Evolutionary conservation across 1,140 invertebrate species (phyloP).

Genomic region (Hylaeus volcanicus): DNA sequence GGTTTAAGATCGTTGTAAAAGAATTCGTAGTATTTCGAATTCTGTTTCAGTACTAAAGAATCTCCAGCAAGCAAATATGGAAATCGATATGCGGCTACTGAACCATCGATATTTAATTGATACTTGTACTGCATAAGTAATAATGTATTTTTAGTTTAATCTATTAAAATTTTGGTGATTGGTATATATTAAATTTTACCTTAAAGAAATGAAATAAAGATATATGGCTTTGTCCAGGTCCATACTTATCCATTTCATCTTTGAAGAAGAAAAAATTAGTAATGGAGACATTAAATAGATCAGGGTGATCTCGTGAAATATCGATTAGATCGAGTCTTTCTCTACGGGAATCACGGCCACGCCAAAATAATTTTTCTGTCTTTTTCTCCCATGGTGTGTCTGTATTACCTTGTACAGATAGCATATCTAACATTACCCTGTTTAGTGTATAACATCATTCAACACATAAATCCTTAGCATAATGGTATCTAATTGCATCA

Average conservation of each 20-base stretch:
- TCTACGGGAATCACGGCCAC: slow-evolving; percentile 93
- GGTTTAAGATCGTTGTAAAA: slow-evolving; percentile 91
- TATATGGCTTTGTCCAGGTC: slow-evolving; percentile 90
- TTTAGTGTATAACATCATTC: slow-evolving; percentile 59
- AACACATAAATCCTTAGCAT: neutral
- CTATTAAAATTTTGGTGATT: neutral
- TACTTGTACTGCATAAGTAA: slow-evolving; percentile 93
- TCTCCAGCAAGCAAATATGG: slow-evolving; percentile 95
- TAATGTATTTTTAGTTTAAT: neutral
- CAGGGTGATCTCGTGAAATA: slow-evolving; percentile 88
- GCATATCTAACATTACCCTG: slow-evolving; percentile 93
- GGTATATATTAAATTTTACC: slow-evolving; percentile 80
- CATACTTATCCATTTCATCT: slow-evolving; percentile 92
- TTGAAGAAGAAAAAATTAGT: slow-evolving; percentile 98
- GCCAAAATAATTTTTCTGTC: slow-evolving; percentile 91
- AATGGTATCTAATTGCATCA: neutral
- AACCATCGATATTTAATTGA: slow-evolving; percentile 96
- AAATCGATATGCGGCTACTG: slow-evolving; percentile 96
- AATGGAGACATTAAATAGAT: slow-evolving; percentile 94
- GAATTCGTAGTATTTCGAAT: slow-evolving; percentile 96
- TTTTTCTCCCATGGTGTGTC: slow-evolving; percentile 88
- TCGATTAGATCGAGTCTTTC: slow-evolving; percentile 92
- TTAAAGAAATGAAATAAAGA: slow-evolving; percentile 98
- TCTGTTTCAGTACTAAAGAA: slow-evolving; percentile 94
- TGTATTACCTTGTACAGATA: slow-evolving; percentile 92